Conservation (phyloP, 2,113 vertebrate species). For the Thamnaconus septentrionalis region DNA sequence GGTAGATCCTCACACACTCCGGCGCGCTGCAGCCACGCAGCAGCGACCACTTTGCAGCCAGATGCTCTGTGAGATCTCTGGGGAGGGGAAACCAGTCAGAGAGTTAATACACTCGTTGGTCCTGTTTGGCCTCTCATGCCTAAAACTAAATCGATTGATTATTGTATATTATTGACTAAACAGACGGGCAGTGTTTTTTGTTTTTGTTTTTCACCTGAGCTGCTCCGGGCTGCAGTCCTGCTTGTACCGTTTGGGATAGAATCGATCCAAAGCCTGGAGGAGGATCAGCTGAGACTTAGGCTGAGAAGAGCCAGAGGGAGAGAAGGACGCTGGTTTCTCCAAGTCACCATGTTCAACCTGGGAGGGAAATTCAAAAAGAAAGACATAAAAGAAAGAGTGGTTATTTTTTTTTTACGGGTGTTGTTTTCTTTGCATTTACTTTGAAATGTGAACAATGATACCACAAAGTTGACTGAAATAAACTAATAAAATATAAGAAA, state of each 20-base stretch:
- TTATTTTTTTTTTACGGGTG: not conserved
- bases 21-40: conserved; percentile 81
- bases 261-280: conserved; percentile 84
- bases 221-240: conserved; percentile 80
- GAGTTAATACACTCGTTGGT: not conserved
- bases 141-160: too few species aligned
- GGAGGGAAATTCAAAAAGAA: not conserved
- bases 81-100: not conserved
- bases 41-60: conserved; percentile 83
- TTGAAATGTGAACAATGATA: too few species aligned
- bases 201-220: conserved; percentile 74
- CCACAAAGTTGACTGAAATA: too few species aligned
- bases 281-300: conserved; percentile 83
- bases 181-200: not conserved
- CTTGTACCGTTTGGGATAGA: conserved; percentile 87
- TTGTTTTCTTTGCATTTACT: too few species aligned
- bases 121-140: too few species aligned
- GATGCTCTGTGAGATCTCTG: conserved; percentile 81
- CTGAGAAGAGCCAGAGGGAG: conserved; percentile 72
- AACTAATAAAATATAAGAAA: not conserved
- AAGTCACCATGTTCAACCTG: conserved; percentile 87
- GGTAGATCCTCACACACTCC: conserved; percentile 86
- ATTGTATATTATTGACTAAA: too few species aligned
- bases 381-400: not conserved
- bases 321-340: conserved; percentile 72